Evolutionary conservation across 2,888 invertebrate species (phyloP).

Genomic region (Alsophila aescularia): DNA sequence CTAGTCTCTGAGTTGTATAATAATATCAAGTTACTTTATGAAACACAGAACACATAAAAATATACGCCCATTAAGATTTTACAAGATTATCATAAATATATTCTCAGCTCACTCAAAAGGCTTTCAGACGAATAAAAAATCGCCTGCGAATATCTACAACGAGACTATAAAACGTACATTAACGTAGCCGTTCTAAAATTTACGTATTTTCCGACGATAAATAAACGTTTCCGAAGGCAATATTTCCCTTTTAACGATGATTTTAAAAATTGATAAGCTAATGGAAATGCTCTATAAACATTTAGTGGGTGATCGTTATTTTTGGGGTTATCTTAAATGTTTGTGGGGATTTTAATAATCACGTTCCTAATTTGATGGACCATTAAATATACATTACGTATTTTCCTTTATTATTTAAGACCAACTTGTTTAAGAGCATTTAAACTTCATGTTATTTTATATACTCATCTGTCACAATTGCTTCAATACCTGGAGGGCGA

Average conservation of each 20-base stretch:
- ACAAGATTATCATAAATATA: conserved; percentile 26
- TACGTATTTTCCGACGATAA: conserved; percentile 38
- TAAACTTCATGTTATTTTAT: no score
- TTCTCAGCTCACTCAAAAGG: conserved; percentile 24
- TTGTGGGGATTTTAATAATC: neutral
- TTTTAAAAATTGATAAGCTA: conserved; percentile 42
- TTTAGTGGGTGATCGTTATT: conserved; percentile 12
- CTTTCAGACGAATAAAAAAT: conserved; percentile 30
- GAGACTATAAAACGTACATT: conserved; percentile 37
- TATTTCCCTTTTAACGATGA: conserved; percentile 41
- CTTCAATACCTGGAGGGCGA: no score
- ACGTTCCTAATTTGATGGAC: neutral
- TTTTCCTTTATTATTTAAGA: no score
- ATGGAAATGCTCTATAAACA: conserved; percentile 34
- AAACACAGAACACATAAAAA: conserved; percentile 1
- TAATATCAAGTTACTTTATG: no score
- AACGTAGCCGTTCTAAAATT: conserved; percentile 33
- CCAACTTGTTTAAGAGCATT: no score
- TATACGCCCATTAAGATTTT: conserved; percentile 11
- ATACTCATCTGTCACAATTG: no score
- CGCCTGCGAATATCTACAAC: conserved; percentile 32
- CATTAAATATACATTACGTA: no score
- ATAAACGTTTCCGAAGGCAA: conserved; percentile 41
- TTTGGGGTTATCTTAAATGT: conserved; percentile 11
- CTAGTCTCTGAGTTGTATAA: no score